phyloP scores from a whole-genome alignment of 2,888 invertebrate genomes.

The Punctoribates punctum region DNA sequence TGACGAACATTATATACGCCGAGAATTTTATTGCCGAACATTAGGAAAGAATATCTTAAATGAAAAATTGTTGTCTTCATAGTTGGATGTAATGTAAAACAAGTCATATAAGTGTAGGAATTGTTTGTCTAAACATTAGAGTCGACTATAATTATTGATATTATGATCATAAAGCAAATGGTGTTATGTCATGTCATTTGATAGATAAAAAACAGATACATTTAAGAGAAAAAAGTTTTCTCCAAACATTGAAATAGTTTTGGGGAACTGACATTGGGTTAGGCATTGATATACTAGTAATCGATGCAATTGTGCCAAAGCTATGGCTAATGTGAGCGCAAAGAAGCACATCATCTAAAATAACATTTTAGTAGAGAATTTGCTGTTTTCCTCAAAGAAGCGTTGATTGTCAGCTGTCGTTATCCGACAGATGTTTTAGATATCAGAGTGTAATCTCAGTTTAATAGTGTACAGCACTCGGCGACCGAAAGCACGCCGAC shows the following conservation, averaged over 20 bases:
- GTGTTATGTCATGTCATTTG: constrained; percentile 35
- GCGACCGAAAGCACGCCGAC: not conserved
- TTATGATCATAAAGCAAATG: constrained; percentile 33
- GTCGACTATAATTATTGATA: constrained; percentile 21
- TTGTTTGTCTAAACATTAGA: constrained; percentile 35
- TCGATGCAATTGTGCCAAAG: constrained; percentile 18
- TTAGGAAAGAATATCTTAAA: constrained; percentile 12
- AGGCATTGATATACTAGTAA: constrained; percentile 20
- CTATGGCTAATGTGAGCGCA: constrained; percentile 10
- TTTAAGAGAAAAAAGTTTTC: constrained; percentile 4
- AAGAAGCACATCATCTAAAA: constrained; percentile 18
- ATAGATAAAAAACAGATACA: constrained; percentile 36
- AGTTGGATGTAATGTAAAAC: constrained; percentile 20
- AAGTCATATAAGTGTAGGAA: constrained; percentile 29
- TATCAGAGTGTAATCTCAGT: constrained; percentile 39
- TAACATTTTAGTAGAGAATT: constrained; percentile 36
- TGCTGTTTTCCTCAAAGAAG: not conserved
- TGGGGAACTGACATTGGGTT: not conserved
- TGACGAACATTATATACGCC: constrained; percentile 21
- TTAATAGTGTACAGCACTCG: constrained; percentile 30
- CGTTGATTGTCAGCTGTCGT: constrained; percentile 38
- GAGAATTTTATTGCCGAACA: constrained; percentile 26
- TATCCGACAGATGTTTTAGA: constrained; percentile 40
- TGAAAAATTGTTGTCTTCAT: constrained; percentile 25
- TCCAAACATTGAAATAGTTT: constrained; percentile 5